Base-by-base conservation (phyloP, 2,888 invertebrate species). In the Lapara coniferarum region DNA sequence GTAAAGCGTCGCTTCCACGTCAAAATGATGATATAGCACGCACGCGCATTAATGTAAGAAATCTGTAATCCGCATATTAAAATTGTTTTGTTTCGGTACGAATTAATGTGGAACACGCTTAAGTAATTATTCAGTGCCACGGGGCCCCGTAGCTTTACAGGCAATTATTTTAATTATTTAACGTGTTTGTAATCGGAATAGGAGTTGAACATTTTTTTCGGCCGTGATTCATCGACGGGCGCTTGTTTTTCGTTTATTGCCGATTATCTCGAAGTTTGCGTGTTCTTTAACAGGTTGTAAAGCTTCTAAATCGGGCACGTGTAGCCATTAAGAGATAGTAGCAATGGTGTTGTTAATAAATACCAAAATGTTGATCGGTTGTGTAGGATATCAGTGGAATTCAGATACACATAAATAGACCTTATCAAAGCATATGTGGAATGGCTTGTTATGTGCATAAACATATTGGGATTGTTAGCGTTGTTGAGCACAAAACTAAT, bases 131-230 rank as follows among this genome's bases (percentile, higher is more conserved):
- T 83, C 78, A 78, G 79, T 75, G 77, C 82, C 81, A 81, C 81
- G 78, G 77, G 80, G 75, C 74, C 75, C 82, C 80, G 81, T 77
- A 74, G 82, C 69, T 81, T 81, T 77, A 83, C 73, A 76, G 74
- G 75, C 81, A 81, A 84, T 88, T 85, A 85, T 82, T 84, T 82
- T 79, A 81, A 82, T 63, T 79, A 75, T 81, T 77, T 78, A 76
- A 71, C 74, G 77, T 78, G 79, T 82, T 82, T 82, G 78, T 80
- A 81, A 78, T 81, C 77, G 77, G 69, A 80, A 74, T 74, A 66
- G 49, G 66, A 66, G 63, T 55, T 69, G 63, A 68, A 68, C 37
- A 59, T 37, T 59, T 37, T 59, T 59, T 59, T 68, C 52, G 58
- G 51, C 59, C 44, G 37, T 69, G 59, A 63, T 69, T 63, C 59